phyloP scores from a whole-genome alignment of 1,140 invertebrate genomes.

The Homarus americanus region DNA sequence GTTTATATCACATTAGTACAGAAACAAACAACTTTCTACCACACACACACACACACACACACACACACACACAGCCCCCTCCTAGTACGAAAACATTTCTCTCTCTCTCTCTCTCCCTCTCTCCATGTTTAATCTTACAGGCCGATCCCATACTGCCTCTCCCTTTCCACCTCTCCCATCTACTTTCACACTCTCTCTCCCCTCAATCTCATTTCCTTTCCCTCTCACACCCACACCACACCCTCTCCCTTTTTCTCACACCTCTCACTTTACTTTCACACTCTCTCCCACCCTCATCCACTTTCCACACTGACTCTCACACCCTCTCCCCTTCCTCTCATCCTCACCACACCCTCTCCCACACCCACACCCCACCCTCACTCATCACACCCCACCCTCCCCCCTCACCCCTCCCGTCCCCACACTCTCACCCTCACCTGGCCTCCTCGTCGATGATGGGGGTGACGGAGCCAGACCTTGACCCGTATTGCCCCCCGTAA shows the following conservation, averaged over 20 bases:
- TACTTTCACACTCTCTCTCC: neutral
- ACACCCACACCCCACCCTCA: neutral
- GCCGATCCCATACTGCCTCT: neutral
- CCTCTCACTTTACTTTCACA: neutral
- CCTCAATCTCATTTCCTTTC: neutral
- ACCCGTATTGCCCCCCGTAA: conserved; percentile 82
- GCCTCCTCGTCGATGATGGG: conserved; percentile 93
- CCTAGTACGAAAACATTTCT: too few relatives aligned
- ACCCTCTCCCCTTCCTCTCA: neutral
- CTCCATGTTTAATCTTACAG: neutral
- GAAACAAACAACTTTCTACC: too few relatives aligned
- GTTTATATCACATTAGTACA: too few relatives aligned
- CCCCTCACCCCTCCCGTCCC: neutral
- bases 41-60: too few relatives aligned
- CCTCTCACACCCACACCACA: too few relatives aligned
- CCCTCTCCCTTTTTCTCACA: neutral
- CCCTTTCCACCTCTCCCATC: neutral
- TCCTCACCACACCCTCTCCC: neutral
- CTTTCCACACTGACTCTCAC: too few relatives aligned
- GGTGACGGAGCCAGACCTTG: conserved; percentile 87
- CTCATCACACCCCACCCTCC: neutral
- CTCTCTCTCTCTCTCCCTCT: neutral
- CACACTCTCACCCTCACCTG: conserved; percentile 81
- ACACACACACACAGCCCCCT: too few relatives aligned
- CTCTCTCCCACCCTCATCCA: too few relatives aligned